Evolutionary conservation across 2,113 vertebrate species (phyloP), one percentile per base, ranked within the genome.

Genomic region (Malurus cyaneus): DNA sequence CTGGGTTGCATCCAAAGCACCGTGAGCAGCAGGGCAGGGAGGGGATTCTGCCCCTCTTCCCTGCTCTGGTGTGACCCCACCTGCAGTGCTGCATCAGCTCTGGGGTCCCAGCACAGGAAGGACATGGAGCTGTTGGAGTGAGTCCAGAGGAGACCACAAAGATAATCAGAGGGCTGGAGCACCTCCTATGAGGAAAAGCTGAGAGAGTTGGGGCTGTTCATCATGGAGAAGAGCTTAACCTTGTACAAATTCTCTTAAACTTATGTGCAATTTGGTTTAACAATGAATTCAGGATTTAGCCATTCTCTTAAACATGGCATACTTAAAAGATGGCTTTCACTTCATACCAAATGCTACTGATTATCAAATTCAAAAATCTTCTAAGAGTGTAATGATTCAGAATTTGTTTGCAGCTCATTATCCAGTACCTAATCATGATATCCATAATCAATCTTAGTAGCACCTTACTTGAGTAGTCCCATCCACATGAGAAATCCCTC

Each of bases 331-430:
- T 4, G 25, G 77, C 25, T 82, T 88, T 47, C 53, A 80, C 47
- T 96, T 95, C 44, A 74, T 57, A 26, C 26, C 60, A 90, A 78
- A 64, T 79, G 60, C 80, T 77, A 60, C 29, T 15, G 32, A 56
- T 41, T 34, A 80, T 36, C 44, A 56, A 32, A 54, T 46, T 57
- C 20, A 66, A 57, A 85, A 88, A 4, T 47, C 70, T 42, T 64
- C 5, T 86, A 67, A 74, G 60, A 73, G 17, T 59, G 17, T 59
- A 73, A 80, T 26, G 34, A 73, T 74, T 84, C 60, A 74, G 83
- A 62, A 54, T 47, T 76, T 52, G 29, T 57, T 70, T 92, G 44
- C 11, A 88, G 34, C 42, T 88, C 12, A 50, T 80, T 53, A 73
- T 28, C 52, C 74, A 78, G 53, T 28, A 73, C 52, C 13, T 34